These are phyloP conservation scores for Pongo pygmaeus DNA, from an alignment of 2,113 vertebrate species.

Conservation along the genomic window DNA sequence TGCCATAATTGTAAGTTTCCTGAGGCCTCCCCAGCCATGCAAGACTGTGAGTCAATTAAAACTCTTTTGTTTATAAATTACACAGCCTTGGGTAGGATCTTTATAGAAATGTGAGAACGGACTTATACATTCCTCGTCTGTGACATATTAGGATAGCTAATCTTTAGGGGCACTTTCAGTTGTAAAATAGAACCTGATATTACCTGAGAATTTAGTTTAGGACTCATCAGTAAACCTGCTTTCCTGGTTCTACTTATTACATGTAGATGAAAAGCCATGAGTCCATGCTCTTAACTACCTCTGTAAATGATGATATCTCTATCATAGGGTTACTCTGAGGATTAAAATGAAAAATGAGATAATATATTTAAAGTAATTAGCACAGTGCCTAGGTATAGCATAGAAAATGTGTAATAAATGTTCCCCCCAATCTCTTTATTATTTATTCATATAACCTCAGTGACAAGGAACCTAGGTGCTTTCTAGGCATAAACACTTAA, in stretches of 20 bases:
- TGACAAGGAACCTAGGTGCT: background rate
- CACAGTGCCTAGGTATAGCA: background rate
- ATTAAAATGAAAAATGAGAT: constrained; percentile 37
- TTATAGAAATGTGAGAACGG: too few relatives aligned
- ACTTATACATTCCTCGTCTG: background rate
- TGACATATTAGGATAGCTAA: background rate
- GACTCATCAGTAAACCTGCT: background rate
- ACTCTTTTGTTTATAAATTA: too few relatives aligned
- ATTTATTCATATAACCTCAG: background rate
- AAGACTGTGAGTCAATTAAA: too few relatives aligned
- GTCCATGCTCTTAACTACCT: background rate
- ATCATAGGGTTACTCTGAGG: background rate
- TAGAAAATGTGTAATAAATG: background rate
- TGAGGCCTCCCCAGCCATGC: too few relatives aligned
- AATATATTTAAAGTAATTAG: constrained; percentile 21
- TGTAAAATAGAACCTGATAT: background rate
- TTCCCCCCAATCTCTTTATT: background rate
- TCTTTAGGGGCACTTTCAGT: background rate
- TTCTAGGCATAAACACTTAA: background rate
- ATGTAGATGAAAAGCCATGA: background rate
- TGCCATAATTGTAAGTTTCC: too few relatives aligned
- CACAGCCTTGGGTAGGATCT: too few relatives aligned
- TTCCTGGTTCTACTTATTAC: background rate
- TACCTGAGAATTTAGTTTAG: background rate
- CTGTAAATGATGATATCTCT: background rate